phyloP scores from a whole-genome alignment of 2,113 vertebrate species.

The Nothobranchius furzeri region DNA sequence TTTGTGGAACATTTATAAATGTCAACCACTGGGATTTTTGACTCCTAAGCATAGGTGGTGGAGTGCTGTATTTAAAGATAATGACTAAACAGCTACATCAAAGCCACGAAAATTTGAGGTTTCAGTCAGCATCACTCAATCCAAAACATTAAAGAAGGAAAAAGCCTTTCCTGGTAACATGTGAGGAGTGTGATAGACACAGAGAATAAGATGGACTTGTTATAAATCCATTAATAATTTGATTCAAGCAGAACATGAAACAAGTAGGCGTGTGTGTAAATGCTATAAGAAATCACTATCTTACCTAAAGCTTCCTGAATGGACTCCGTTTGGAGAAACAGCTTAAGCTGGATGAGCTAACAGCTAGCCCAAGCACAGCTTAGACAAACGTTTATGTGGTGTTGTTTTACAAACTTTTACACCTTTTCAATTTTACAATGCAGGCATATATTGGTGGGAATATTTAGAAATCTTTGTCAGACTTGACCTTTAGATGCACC shows the following conservation, averaged over 20 bases:
- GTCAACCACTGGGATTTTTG: conserved; percentile 59
- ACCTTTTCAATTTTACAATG: no score
- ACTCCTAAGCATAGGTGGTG: conserved; percentile 64
- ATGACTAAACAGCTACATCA: conserved; percentile 70
- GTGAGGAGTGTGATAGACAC: conserved; percentile 23
- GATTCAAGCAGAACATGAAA: background rate
- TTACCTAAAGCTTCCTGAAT: no score
- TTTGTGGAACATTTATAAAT: conserved; percentile 62
- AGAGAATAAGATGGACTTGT: conserved; percentile 20
- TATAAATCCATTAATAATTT: conserved; percentile 19
- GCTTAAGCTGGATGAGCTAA: no score
- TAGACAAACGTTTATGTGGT: no score
- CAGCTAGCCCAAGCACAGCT: no score
- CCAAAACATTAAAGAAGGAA: conserved; percentile 31
- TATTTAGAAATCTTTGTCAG: no score
- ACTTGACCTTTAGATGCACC: no score
- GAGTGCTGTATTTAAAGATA: conserved; percentile 77
- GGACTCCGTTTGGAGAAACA: no score
- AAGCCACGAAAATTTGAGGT: conserved; percentile 62
- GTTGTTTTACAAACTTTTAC: no score
- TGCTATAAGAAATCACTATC: no score
- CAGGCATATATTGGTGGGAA: no score
- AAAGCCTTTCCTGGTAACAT: conserved; percentile 5
- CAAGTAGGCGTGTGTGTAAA: background rate
- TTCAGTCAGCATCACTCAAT: conserved; percentile 48